phyloP scores from a whole-genome alignment of 2,797 vertebrate genomes.

The Kryptopterus vitreolus region DNA sequence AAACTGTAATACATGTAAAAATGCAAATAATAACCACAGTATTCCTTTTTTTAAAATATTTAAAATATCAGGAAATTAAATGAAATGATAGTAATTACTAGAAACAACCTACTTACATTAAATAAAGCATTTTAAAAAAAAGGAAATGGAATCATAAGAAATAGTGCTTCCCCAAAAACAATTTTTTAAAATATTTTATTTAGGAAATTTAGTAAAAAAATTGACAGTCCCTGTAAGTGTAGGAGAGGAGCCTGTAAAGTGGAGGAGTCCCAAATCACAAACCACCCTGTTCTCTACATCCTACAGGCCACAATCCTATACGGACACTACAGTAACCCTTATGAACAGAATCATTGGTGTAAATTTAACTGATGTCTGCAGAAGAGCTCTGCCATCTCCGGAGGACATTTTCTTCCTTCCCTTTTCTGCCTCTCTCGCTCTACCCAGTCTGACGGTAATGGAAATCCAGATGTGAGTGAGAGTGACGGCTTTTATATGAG shows the following conservation, averaged over 20 bases:
- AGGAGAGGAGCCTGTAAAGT: not conserved
- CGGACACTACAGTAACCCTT: not conserved
- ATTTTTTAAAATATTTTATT: not conserved
- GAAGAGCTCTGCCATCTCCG: conserved; percentile 6
- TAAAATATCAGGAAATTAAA: not conserved
- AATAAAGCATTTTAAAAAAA: not conserved
- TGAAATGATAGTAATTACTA: too few relatives aligned
- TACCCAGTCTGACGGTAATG: conserved; percentile 72
- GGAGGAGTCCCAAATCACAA: not conserved
- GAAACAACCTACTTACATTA: not conserved
- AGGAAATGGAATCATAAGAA: not conserved
- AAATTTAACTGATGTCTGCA: not conserved
- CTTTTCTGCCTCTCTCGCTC: conserved; percentile 48
- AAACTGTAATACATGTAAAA: not conserved
- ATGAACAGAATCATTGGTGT: not conserved
- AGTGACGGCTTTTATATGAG: conserved; percentile 64
- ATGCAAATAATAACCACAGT: not conserved
- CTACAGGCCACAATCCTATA: conserved; percentile 1
- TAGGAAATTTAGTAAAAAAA: not conserved
- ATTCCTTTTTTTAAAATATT: not conserved
- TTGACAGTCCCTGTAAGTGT: not conserved
- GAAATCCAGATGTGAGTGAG: conserved; percentile 64
- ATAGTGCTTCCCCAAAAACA: not conserved
- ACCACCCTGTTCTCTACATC: not conserved
- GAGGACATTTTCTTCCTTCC: not conserved